Conservation (phyloP, 2,113 vertebrate genomes). For the Eptatretus burgeri region DNA sequence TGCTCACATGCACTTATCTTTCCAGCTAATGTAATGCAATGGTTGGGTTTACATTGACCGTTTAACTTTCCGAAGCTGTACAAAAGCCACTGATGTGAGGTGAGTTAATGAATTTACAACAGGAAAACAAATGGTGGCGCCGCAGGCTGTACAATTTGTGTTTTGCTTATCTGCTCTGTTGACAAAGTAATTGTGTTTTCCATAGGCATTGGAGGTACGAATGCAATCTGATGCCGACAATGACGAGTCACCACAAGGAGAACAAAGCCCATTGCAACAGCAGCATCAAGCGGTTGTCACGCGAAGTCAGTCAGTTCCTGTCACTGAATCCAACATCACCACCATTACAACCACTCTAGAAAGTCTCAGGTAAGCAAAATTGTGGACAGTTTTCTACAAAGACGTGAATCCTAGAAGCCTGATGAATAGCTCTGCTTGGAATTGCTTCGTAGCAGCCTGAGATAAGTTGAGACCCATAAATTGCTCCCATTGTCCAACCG, state of each 20-base stretch:
- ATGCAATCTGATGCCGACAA: slow-evolving; percentile 66
- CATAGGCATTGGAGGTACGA: slow-evolving; percentile 34
- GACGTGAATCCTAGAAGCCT: no score
- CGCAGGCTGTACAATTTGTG: background rate
- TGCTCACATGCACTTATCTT: no score
- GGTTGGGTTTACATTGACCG: background rate
- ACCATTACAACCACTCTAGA: slow-evolving; percentile 31
- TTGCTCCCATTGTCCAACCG: no score
- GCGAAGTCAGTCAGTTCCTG: no score
- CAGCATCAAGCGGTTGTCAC: no score
- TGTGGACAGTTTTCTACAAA: no score
- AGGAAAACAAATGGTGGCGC: background rate
- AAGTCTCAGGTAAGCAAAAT: no score
- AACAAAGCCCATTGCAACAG: slow-evolving; percentile 25
- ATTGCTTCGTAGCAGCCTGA: no score
- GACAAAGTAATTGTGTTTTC: slow-evolving; percentile 22
- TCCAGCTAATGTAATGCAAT: no score
- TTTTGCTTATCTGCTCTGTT: slow-evolving; percentile 1
- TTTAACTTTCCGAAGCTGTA: background rate
- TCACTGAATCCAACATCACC: slow-evolving; percentile 16
- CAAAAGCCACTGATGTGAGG: background rate
- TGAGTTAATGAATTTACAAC: slow-evolving; percentile 3
- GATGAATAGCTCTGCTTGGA: no score
- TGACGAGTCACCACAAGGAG: slow-evolving; percentile 54
- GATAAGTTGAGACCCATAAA: no score